Evolutionary conservation across 2,113 vertebrate species (phyloP), one percentile per base, ranked within the genome.

Genomic region (Taurulus bubalis): DNA sequence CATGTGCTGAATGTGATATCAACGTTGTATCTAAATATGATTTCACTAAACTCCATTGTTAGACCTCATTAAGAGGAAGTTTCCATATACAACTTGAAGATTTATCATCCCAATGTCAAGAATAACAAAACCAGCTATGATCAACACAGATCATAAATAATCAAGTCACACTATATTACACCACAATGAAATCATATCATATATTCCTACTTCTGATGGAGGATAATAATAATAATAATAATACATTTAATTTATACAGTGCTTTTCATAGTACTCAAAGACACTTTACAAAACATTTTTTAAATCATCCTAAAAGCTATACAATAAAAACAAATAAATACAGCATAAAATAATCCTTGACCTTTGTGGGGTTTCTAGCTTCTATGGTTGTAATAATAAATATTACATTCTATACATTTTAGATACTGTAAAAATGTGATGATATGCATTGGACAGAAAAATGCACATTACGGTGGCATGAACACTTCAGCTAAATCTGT

Each of bases 361-460:
- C 20, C 6, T 26, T 26, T 5, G 3, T 8, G 1, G 15, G 15
- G 26, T 5, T 64, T 28, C 51, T 55, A 55, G 56, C 47, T 9
- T 75, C 16, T 9, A 10, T 40, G 62, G 60, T 28, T 65, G 73
- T 28, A 32, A 75, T 55, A 28, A 56, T 56, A 24, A 26, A 26
- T 26, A 3, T 36, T 14, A 53, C 38, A 53, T 64, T 26, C 9
- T 64, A 28, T 28, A 53, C 3, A 28, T 40, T 28, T 51, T 18
- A 12, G 36, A 63, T 49, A 36, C 59, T 51, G 45, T 26, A 4
- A 66, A 30, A 55, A 10, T 30, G n/a, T 66, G 34, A 42, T 58
- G 8, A 76, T 30, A 24, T 42, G 62, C 72, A 64, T 2, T 66
- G 34, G 62, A 42, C 12, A 42, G 62, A 65, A 55, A 66, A 42